phyloP scores from a whole-genome alignment of 1,140 invertebrate genomes.

The Eriocheir sinensis region DNA sequence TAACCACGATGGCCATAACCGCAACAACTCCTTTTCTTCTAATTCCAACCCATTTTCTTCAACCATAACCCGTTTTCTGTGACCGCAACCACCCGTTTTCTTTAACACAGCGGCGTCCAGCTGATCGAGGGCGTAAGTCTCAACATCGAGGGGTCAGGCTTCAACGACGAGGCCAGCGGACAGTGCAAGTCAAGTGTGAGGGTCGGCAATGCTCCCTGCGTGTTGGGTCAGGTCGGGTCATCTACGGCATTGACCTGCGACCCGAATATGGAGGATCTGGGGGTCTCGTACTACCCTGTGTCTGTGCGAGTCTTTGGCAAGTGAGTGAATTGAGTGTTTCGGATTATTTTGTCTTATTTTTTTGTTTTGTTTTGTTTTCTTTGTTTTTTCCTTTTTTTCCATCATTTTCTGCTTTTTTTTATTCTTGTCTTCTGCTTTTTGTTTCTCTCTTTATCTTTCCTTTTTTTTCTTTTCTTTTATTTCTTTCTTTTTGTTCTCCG shows the following conservation, averaged over 20 bases:
- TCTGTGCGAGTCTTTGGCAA: constrained; percentile 43
- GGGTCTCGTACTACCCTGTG: constrained; percentile 23
- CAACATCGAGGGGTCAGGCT: constrained; percentile 49
- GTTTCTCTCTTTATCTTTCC: neutral
- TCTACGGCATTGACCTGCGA: constrained; percentile 61
- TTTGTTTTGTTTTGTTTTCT: neutral
- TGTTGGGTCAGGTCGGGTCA: constrained; percentile 44
- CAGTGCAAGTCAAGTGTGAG: constrained; percentile 55
- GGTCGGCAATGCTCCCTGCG: constrained; percentile 58
- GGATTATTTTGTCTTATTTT: neutral
- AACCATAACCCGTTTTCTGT: too few relatives aligned
- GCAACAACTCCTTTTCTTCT: too few relatives aligned
- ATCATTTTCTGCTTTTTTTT: neutral
- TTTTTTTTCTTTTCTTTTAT: too few relatives aligned
- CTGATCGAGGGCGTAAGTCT: neutral
- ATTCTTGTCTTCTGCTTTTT: neutral
- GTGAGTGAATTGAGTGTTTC: neutral
- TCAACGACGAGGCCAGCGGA: neutral
- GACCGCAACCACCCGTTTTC: neutral
- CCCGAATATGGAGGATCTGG: neutral
- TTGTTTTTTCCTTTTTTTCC: neutral
- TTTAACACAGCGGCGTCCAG: constrained; percentile 33
- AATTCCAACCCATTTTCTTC: too few relatives aligned
- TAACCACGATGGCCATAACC: too few relatives aligned
- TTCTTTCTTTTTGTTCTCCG: too few relatives aligned